Conservation (phyloP, 2,797 vertebrate species). For the Gallinago solitaria region DNA sequence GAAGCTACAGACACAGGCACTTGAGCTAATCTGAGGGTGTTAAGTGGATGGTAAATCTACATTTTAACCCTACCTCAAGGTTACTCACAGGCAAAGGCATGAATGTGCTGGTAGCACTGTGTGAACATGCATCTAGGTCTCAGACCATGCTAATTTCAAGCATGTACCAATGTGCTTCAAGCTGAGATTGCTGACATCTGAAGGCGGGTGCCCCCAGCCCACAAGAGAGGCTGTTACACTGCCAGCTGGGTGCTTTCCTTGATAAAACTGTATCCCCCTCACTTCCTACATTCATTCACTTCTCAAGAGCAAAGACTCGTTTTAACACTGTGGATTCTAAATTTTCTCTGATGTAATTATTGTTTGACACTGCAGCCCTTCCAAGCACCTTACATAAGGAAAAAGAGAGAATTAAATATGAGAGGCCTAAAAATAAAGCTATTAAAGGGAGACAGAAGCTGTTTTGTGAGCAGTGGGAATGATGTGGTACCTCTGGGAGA, state of each 20-base stretch:
- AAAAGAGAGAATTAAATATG: conserved; percentile 55
- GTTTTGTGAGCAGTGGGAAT: conserved; percentile 37
- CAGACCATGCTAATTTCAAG: neutral
- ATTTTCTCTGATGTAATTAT: conserved; percentile 69
- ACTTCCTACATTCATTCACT: conserved; percentile 39
- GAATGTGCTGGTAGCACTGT: neutral
- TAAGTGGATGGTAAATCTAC: neutral
- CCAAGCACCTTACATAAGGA: conserved; percentile 48
- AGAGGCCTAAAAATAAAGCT: conserved; percentile 63
- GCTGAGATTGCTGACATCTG: neutral
- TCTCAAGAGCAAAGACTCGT: conserved; percentile 40
- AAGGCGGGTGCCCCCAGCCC: neutral
- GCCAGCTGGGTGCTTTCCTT: neutral
- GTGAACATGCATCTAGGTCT: neutral
- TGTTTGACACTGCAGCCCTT: conserved; percentile 62
- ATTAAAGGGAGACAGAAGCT: conserved; percentile 50
- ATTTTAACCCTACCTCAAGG: neutral
- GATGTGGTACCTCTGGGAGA: conserved; percentile 41
- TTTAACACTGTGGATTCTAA: conserved; percentile 52
- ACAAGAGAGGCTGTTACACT: neutral
- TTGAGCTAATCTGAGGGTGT: neutral
- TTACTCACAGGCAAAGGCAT: neutral
- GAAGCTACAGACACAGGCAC: neutral
- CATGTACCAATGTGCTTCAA: neutral
- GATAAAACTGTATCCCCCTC: neutral